Evolutionary conservation across 2,888 invertebrate species (phyloP).

Genomic region (Crossocerus cetratus): DNA sequence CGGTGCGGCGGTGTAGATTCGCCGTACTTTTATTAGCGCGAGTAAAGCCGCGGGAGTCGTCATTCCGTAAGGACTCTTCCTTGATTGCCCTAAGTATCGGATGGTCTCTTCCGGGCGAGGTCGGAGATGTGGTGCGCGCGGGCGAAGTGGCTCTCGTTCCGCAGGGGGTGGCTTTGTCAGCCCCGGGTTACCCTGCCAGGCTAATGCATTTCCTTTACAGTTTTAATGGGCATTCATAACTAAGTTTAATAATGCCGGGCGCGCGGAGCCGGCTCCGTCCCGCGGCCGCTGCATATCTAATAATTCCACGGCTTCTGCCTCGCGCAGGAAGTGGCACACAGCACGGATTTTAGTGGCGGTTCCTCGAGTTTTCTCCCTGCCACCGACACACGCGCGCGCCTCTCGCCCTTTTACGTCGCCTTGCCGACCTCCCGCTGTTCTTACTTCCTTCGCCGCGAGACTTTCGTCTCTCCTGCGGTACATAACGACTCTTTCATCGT

Average conservation of each 20-base stretch:
- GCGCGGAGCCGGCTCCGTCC: conserved; percentile 66
- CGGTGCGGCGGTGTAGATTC: too few relatives aligned
- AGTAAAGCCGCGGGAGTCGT: not conserved
- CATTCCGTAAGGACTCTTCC: not conserved
- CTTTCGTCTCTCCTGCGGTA: too few relatives aligned
- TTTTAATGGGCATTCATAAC: conserved; percentile 77
- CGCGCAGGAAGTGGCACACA: conserved; percentile 64
- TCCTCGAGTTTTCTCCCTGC: conserved; percentile 43
- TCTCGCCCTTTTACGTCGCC: conserved; percentile 32
- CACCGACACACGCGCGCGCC: conserved; percentile 30
- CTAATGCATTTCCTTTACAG: conserved; percentile 77
- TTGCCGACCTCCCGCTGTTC: not conserved
- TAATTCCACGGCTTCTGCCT: conserved; percentile 64
- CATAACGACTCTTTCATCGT: not conserved
- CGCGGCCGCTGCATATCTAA: conserved; percentile 70
- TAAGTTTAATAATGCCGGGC: conserved; percentile 75
- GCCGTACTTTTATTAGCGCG: too few relatives aligned
- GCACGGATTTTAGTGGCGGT: conserved; percentile 58
- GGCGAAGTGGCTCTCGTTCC: conserved; percentile 63
- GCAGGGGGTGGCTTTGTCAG: conserved; percentile 63
- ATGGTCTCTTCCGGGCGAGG: conserved; percentile 25
- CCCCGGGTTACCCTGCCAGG: conserved; percentile 63
- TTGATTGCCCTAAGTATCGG: conserved; percentile 43
- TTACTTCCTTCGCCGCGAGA: not conserved
- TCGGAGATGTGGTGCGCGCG: conserved; percentile 12